A percentile compares a stretch with the other conserved stretches of the same genome.
phyloP scores from a whole-genome alignment of 2,797 vertebrate genomes.

The Parauchenoglanis punctatus region DNA sequence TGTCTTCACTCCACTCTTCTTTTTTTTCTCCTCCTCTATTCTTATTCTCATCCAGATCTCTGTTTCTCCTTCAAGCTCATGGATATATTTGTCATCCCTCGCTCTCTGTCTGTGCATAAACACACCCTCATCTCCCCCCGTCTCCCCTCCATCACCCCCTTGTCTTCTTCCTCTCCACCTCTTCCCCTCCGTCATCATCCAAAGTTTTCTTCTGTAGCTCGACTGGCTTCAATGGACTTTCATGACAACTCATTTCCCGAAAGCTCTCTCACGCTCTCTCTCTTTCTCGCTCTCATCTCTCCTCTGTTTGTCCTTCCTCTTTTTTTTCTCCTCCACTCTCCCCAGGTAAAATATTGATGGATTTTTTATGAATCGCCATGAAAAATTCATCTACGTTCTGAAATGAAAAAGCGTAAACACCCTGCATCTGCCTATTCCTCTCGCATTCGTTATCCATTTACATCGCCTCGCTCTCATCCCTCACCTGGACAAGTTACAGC shows the following conservation, averaged over 20 bases:
- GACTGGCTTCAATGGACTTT: constrained; percentile 80
- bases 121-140: not conserved
- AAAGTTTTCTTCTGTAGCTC: constrained; percentile 64
- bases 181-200: constrained; percentile 49
- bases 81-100: constrained; percentile 70
- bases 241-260: constrained; percentile 79
- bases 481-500: constrained; percentile 68
- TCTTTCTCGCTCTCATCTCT: constrained; percentile 55
- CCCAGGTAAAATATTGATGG: constrained; percentile 86
- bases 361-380: constrained; percentile 86
- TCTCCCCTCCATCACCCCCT: not conserved
- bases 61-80: constrained; percentile 41
- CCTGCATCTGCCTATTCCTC: constrained; percentile 77
- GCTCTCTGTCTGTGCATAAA: constrained; percentile 53
- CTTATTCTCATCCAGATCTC: constrained; percentile 72
- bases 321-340: constrained; percentile 63
- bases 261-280: constrained; percentile 68
- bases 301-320: constrained; percentile 66
- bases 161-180: constrained; percentile 64
- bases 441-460: constrained; percentile 79
- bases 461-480: constrained; percentile 59
- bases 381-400: constrained; percentile 84
- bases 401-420: constrained; percentile 85
- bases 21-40: constrained; percentile 60
- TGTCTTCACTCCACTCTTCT: not conserved